Evolutionary conservation across 2,888 invertebrate species (phyloP).

Genomic region (Apotomis betuletana): DNA sequence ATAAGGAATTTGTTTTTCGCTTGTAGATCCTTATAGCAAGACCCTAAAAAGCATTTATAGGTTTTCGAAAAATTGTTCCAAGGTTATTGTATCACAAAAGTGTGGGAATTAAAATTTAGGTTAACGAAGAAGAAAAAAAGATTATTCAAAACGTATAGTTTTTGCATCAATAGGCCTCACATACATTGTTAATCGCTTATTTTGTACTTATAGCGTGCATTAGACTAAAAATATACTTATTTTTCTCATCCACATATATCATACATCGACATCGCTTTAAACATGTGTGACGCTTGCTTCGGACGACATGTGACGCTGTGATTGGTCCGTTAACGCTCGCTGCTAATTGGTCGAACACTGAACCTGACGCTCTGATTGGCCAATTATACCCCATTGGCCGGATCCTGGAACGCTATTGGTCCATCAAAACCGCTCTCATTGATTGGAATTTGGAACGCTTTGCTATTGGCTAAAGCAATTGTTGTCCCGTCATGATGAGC

Average conservation of each 20-base stretch:
- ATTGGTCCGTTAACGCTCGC: constrained; percentile 46
- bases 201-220: constrained; percentile 24
- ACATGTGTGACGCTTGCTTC: constrained; percentile 47
- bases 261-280: constrained; percentile 60
- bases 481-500: constrained; percentile 91
- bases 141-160: neutral
- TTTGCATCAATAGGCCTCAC: constrained; percentile 5
- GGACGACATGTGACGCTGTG: constrained; percentile 49
- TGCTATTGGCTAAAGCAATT: constrained; percentile 84
- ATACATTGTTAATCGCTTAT: constrained; percentile 27
- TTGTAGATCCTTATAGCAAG: too few species aligned
- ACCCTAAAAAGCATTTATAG: too few species aligned
- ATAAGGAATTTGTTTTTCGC: too few species aligned
- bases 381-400: constrained; percentile 44
- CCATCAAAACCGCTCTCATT: constrained; percentile 26
- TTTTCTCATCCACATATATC: constrained; percentile 57
- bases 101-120: neutral
- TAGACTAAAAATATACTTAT: constrained; percentile 46
- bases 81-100: too few species aligned
- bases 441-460: constrained; percentile 39
- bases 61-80: too few species aligned
- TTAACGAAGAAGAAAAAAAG: neutral
- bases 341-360: constrained; percentile 39
- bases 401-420: constrained; percentile 25
- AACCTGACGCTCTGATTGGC: constrained; percentile 47